These are phyloP conservation scores for Alaudala cheleensis DNA, from an alignment of 2,113 vertebrate genomes.

Conservation along the genomic window DNA sequence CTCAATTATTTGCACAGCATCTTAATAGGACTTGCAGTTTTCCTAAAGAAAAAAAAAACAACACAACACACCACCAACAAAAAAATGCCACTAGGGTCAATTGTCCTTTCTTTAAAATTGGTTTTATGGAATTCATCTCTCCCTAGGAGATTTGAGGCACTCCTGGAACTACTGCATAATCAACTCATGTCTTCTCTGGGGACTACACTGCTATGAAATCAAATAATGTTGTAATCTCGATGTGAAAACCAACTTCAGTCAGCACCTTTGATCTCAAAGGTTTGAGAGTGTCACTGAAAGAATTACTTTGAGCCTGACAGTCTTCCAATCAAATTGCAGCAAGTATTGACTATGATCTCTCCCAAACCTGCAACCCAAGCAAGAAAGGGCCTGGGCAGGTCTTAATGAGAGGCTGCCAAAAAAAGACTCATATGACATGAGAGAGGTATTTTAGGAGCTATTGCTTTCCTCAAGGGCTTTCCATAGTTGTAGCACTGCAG, in stretches of 20 bases:
- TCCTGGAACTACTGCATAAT: constrained; percentile 49
- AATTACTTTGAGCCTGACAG: not conserved
- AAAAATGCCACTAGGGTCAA: not conserved
- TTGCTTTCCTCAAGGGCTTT: not conserved
- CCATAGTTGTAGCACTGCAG: not conserved
- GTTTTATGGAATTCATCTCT: constrained; percentile 13
- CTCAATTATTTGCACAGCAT: not conserved
- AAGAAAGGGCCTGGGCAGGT: not conserved
- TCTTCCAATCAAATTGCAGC: not conserved
- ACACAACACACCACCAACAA: not conserved
- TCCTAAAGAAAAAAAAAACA: not conserved
- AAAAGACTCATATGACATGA: not conserved
- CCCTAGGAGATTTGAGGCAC: not conserved
- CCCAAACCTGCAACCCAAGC: not conserved
- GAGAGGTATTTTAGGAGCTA: not conserved
- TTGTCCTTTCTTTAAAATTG: constrained; percentile 36
- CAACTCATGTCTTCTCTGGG: constrained; percentile 13
- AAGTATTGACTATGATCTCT: not conserved
- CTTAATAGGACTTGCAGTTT: constrained; percentile 26
- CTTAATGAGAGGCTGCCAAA: not conserved
- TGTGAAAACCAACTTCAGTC: constrained; percentile 47
- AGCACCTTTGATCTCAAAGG: constrained; percentile 44
- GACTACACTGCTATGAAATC: constrained; percentile 21
- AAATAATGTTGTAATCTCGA: constrained; percentile 40
- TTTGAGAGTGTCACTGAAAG: not conserved